Evolutionary conservation across 2,113 vertebrate species (phyloP), one percentile per base, ranked within the genome.

Genomic region (Eretmodus cyanostictus): DNA sequence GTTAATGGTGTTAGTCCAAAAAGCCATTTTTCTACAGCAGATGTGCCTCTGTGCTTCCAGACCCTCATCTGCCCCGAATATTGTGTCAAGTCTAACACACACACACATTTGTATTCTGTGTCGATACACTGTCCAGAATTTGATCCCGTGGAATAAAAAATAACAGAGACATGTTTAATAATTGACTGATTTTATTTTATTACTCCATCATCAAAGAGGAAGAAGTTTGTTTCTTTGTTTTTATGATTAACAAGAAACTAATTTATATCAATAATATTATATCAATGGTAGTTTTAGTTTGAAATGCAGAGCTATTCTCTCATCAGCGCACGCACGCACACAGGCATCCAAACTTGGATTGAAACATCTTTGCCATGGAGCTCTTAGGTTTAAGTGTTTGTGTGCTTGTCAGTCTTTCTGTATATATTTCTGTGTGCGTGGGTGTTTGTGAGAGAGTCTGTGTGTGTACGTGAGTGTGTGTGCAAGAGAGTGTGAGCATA

Each of bases 11-110:
- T 95, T 87, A 78, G 91, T 80, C 90, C 66, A 85, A 93, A 94
- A 93, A 91, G 81, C 49, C 61, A 47, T 10, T 57, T 83, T 88
- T 79, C 80, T 86, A 80, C 84, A 92, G 88, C 92, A 94, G 93
- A 95, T 95, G 93, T 93, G 91, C 36, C 92, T 91, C 80, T n/a
- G 1, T 89, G 81, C 71, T 90, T 71, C 51, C 89, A 90, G 86
- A 91, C 61, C 81, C 78, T 91, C 66, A 55, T 91, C 17, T 94
- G 95, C 92, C 95, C 94, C 87, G 93, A 61, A 95, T 95, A 89
- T 78, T 17, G 55, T 85, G 78, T 92, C 78, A 88, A n/a, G 16
- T 85, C n/a, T 68, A 81, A 88, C 55, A 80, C 51, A 87, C 2
- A 27, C 12, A 57, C 40, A 38, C 2, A 38, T 24, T 55, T 55